Evolutionary conservation across 2,797 vertebrate species (phyloP).

Genomic region (Otolemur crassicaudatus): DNA sequence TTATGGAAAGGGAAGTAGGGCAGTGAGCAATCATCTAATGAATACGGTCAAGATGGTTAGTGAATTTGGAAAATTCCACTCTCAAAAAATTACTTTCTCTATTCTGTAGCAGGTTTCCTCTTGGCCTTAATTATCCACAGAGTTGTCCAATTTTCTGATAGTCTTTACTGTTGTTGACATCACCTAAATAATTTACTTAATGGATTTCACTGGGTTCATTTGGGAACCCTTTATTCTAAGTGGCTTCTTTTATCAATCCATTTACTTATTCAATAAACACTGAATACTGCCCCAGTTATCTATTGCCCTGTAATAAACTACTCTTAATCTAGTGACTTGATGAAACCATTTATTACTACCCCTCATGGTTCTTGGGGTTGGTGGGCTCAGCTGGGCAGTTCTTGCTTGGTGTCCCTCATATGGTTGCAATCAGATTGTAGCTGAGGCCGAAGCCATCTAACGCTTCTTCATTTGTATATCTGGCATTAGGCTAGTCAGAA

Average conservation of each 20-base stretch:
- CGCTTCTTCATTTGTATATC: neutral
- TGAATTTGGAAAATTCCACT: slow-evolving; percentile 81
- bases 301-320: neutral
- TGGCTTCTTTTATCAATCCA: slow-evolving; percentile 23
- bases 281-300: neutral
- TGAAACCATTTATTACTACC: neutral
- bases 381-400: neutral
- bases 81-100: slow-evolving; percentile 70
- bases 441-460: neutral
- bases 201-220: slow-evolving; percentile 47
- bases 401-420: neutral
- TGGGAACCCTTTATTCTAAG: slow-evolving; percentile 61
- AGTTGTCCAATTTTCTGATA: slow-evolving; percentile 72
- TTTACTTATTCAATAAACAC: slow-evolving; percentile 41
- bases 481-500: neutral
- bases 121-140: slow-evolving; percentile 69
- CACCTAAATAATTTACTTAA: slow-evolving; percentile 64
- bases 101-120: slow-evolving; percentile 78
- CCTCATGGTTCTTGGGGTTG: neutral
- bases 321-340: neutral
- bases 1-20: slow-evolving; percentile 67
- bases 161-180: slow-evolving; percentile 58
- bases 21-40: slow-evolving; percentile 65
- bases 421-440: neutral
- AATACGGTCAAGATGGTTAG: slow-evolving; percentile 71